phyloP scores from a whole-genome alignment of 2,888 invertebrate genomes.

The Horisme vitalbata region DNA sequence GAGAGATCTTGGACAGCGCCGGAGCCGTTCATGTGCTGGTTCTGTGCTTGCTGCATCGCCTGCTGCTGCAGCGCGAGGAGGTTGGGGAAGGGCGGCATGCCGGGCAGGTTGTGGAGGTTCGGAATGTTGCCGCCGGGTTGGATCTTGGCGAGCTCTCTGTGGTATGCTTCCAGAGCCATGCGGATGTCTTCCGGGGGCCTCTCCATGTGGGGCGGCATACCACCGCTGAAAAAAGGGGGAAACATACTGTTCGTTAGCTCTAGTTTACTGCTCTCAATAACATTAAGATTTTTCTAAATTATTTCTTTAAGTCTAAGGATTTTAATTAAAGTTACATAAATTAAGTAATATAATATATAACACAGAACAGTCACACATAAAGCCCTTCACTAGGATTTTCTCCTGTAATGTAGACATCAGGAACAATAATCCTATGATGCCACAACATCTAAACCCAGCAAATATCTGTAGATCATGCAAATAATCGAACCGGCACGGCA shows the following conservation, averaged over 20 bases:
- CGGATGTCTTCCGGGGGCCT: slow-evolving; percentile 92
- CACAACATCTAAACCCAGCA: too few species aligned
- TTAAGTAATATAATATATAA: too few species aligned
- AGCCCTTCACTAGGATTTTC: too few species aligned
- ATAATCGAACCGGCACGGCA: too few species aligned
- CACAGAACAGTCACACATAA: too few species aligned
- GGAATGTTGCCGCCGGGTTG: slow-evolving; percentile 86
- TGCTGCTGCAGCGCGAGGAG: slow-evolving; percentile 90
- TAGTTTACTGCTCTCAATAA: slow-evolving; percentile 77
- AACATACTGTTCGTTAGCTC: slow-evolving; percentile 88
- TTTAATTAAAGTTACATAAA: too few species aligned
- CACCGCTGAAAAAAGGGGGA: slow-evolving; percentile 92
- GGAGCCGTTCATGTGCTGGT: slow-evolving; percentile 85
- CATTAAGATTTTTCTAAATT: slow-evolving; percentile 24
- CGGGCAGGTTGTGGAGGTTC: slow-evolving; percentile 75
- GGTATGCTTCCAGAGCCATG: slow-evolving; percentile 94
- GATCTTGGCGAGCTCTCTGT: slow-evolving; percentile 95
- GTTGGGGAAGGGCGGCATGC: slow-evolving; percentile 84
- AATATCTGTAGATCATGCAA: too few species aligned
- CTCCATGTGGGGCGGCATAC: slow-evolving; percentile 84
- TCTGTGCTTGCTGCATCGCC: slow-evolving; percentile 72
- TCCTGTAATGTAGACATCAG: too few species aligned
- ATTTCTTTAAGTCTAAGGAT: neutral
- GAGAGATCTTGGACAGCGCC: slow-evolving; percentile 91
- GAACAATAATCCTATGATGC: too few species aligned